Evolutionary conservation across 2,113 vertebrate species (phyloP).

Genomic region (Herpetotheres cachinnans): DNA sequence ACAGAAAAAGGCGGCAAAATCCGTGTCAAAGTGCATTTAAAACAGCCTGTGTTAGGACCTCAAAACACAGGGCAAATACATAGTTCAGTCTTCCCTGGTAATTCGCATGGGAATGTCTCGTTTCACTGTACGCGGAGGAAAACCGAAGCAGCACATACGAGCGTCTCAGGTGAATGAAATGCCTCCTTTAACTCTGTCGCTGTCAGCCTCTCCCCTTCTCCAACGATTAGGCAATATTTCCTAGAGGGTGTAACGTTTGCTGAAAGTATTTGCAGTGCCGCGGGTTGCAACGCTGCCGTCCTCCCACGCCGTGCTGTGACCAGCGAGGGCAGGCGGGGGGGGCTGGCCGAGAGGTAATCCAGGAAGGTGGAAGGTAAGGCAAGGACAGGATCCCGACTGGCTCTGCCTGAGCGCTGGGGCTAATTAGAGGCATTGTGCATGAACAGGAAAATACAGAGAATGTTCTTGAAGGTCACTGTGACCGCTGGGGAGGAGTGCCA

Average conservation of each 20-base stretch:
- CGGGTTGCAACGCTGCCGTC: background rate
- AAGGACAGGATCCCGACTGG: background rate
- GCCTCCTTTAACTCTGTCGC: background rate
- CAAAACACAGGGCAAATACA: background rate
- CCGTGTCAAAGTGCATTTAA: background rate
- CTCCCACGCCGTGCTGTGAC: background rate
- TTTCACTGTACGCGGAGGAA: fast-evolving
- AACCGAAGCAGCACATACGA: fast-evolving
- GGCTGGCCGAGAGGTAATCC: background rate
- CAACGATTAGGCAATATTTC: background rate
- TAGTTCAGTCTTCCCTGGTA: background rate
- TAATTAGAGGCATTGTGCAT: background rate
- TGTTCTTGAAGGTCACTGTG: background rate
- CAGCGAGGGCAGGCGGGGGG: background rate
- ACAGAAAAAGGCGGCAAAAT: background rate
- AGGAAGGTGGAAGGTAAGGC: background rate
- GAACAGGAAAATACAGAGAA: background rate
- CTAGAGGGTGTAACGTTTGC: conserved; percentile 1
- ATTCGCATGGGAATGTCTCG: fast-evolving
- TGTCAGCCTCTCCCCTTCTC: background rate
- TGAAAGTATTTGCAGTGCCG: background rate
- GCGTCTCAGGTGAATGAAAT: fast-evolving
- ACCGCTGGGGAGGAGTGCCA: background rate
- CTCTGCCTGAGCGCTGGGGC: background rate
- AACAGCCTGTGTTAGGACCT: background rate